Base-by-base conservation (phyloP, 2,888 invertebrate genomes). In the Tortricodes alternella region DNA sequence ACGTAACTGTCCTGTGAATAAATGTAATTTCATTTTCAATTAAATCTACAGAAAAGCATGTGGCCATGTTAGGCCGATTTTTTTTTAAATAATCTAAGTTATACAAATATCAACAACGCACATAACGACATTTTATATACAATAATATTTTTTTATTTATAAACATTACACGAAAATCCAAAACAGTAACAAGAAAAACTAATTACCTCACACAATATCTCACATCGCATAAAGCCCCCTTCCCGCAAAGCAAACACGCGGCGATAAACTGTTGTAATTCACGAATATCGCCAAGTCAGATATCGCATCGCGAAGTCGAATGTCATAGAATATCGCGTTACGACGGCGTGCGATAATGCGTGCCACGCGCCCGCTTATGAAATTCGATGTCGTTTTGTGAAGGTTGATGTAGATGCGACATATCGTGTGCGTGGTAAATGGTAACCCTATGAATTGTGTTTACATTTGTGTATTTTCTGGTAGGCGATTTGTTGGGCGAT, bases 201-300 rank as follows among this genome's bases (percentile, higher is more conserved):
- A 71, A 70, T 73, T 72, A 72, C 71, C 66, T 58, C 70, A 64
- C 63, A 63, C 68, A 66, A 71, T 68, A 62, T 64, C 66, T 70
- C 72, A 70, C 76, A 15, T 21, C 23, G 23, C 53, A 48, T 76
- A 74, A 69, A 62, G 67, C 68, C 63, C 68, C 71, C 71, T 71
- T 62, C 62, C 53, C 66, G 62, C 64, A 57, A 44, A 53, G 58
- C 62, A 63, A 62, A 77, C 78, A 74, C 74, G 73, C 67, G 61
- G 66, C 83, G 84, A 85, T 89, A 88, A 88, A 85, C 83, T 81
- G 80, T 81, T 89, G 89, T 89, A 88, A 89, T 86, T 85, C 85
- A 81, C 78, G 77, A 23, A 32, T 34, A 29, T 55, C 55, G 35
- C 24, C 16, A 11, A 2, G 5, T 7, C 18, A 18, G 27, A 38